phyloP scores from a whole-genome alignment of 2,797 vertebrate genomes.

The Macrochelys suwanniensis region DNA sequence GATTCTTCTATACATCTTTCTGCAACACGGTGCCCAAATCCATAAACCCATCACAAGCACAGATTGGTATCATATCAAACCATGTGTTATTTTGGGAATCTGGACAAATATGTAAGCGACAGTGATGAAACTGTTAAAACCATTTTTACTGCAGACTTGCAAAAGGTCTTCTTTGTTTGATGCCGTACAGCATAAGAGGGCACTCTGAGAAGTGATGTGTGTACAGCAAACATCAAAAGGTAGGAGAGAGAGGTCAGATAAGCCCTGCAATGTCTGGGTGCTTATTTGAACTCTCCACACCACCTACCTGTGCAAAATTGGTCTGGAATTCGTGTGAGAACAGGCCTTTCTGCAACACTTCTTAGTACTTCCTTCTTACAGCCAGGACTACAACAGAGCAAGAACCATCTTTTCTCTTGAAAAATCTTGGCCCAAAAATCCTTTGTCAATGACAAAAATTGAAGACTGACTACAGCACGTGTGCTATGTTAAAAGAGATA shows the following conservation, averaged over 20 bases:
- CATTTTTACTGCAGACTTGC: not conserved
- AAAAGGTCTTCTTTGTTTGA: not conserved
- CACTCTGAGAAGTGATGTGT: not conserved
- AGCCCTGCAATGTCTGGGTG: not conserved
- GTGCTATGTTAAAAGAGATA: not conserved
- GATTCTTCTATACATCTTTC: not conserved
- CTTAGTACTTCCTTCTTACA: not conserved
- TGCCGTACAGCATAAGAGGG: not conserved
- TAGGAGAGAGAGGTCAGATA: not conserved
- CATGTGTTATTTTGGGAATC: not conserved
- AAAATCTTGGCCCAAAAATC: not conserved
- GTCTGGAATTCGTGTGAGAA: not conserved
- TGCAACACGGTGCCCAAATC: not conserved
- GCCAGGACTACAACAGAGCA: not conserved
- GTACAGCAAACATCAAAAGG: not conserved
- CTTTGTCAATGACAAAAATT: not conserved
- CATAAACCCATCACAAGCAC: not conserved
- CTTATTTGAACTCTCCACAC: not conserved
- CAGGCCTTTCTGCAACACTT: not conserved
- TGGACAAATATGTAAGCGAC: not conserved
- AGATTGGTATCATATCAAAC: constrained; percentile 16
- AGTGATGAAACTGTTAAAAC: constrained; percentile 10
- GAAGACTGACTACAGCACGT: not conserved
- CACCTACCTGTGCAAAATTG: not conserved
- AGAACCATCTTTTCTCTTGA: not conserved